A percentile compares a stretch with the other conserved stretches of the same genome.
phyloP scores from a whole-genome alignment of 2,888 invertebrate genomes.

The Alviniconcha strummeri region DNA sequence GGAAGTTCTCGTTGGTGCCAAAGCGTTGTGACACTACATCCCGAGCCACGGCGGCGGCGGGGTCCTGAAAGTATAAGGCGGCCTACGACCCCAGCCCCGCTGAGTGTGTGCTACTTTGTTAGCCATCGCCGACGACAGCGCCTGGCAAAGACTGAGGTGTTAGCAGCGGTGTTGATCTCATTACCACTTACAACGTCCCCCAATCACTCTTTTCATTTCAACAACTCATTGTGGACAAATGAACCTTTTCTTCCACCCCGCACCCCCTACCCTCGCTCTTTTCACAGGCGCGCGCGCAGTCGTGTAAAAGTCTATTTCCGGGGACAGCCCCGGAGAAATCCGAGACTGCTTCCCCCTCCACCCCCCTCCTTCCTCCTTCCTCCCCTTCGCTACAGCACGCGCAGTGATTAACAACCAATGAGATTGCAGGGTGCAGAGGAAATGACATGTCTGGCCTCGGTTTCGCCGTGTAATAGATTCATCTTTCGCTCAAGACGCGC shows the following conservation, averaged over 20 bases:
- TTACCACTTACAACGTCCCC: background rate
- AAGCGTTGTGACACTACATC: no score
- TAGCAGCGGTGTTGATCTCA: background rate
- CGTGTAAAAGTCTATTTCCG: slow-evolving; percentile 28
- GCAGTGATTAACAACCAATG: slow-evolving; percentile 25
- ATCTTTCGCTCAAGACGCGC: slow-evolving; percentile 15
- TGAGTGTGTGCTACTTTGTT: no score
- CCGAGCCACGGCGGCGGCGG: no score
- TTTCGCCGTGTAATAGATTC: slow-evolving; percentile 23
- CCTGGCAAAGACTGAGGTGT: background rate
- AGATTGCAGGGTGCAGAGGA: slow-evolving; percentile 28
- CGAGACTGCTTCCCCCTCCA: slow-evolving; percentile 13
- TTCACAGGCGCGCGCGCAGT: background rate
- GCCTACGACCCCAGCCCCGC: no score
- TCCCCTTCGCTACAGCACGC: slow-evolving; percentile 8
- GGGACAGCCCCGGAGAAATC: slow-evolving; percentile 20
- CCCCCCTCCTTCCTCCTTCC: no score
- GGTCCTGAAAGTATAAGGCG: no score
- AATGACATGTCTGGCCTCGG: slow-evolving; percentile 26
- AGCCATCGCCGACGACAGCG: background rate
- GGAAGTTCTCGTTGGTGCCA: no score
- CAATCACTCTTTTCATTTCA: background rate
- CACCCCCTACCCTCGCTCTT: slow-evolving; percentile 14
- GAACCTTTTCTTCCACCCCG: background rate
- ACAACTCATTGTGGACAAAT: background rate